These are phyloP conservation scores for Pyrocoelia pectoralis DNA, from an alignment of 2,888 invertebrate species.

Conservation along the genomic window DNA sequence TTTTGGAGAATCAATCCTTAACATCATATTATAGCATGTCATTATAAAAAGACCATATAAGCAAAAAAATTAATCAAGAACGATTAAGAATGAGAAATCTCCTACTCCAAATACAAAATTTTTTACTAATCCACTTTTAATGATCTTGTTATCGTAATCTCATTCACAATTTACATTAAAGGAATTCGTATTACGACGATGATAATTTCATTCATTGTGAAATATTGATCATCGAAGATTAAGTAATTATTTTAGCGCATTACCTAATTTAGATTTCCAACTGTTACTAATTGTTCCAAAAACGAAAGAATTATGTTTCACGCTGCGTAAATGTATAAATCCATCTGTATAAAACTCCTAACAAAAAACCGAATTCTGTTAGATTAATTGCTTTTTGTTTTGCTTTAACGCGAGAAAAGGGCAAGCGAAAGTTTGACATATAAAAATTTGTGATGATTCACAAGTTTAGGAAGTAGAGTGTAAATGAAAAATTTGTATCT, in stretches of 20 bases:
- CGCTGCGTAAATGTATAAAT: conserved; percentile 1
- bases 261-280: background rate
- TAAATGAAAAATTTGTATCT: conserved; percentile 12
- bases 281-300: background rate
- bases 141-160: too few species aligned
- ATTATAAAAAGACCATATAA: too few species aligned
- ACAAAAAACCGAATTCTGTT: conserved; percentile 2
- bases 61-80: too few species aligned
- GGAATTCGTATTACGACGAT: too few species aligned
- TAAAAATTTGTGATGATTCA: background rate
- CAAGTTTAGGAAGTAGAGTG: conserved; percentile 8
- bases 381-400: conserved; percentile 7
- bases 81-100: too few species aligned
- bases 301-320: background rate
- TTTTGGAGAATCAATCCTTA: too few species aligned
- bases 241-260: background rate
- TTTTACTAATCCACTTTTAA: too few species aligned
- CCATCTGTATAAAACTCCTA: background rate
- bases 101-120: too few species aligned
- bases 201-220: background rate
- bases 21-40: too few species aligned
- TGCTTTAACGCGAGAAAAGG: background rate
- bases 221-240: background rate
- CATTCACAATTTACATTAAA: too few species aligned
- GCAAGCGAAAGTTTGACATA: conserved; percentile 11